Percentiles rank a stretch among this genome's conserved stretches.
phyloP scores from a whole-genome alignment of 2,888 invertebrate species.

The Hydraecia micacea region DNA sequence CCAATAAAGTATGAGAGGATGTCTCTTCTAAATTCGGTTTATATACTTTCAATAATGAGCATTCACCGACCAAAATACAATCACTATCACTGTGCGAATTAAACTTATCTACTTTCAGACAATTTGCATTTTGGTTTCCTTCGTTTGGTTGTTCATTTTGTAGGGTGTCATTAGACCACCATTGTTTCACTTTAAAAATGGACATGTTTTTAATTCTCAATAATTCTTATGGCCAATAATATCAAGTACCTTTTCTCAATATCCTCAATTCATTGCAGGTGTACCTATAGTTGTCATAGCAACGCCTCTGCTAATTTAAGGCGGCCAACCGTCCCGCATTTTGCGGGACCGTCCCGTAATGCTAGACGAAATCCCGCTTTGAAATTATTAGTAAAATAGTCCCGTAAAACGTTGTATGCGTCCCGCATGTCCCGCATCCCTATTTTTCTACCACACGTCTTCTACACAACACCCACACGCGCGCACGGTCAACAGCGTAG shows the following conservation, averaged over 20 bases:
- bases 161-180: conserved; percentile 95
- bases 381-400: too few species aligned
- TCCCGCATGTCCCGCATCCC: too few species aligned
- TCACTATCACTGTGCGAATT: conserved; percentile 95
- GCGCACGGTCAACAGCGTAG: too few species aligned
- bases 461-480: too few species aligned
- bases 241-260: neutral
- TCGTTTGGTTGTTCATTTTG: conserved; percentile 88
- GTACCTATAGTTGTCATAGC: conserved; percentile 43
- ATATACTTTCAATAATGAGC: conserved; percentile 80
- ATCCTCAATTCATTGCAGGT: conserved; percentile 17
- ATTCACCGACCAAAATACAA: conserved; percentile 92
- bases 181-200: conserved; percentile 96
- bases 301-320: conserved; percentile 41
- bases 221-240: neutral
- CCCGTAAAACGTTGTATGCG: too few species aligned
- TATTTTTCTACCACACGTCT: too few species aligned
- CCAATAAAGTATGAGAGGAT: conserved; percentile 93
- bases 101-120: conserved; percentile 93
- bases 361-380: too few species aligned
- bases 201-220: conserved; percentile 92
- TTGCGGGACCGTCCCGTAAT: too few species aligned
- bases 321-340: too few species aligned
- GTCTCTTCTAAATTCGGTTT: conserved; percentile 83
- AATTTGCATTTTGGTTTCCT: conserved; percentile 91